Base-by-base conservation (phyloP, 2,113 vertebrate species). In the Aythya baeri region DNA sequence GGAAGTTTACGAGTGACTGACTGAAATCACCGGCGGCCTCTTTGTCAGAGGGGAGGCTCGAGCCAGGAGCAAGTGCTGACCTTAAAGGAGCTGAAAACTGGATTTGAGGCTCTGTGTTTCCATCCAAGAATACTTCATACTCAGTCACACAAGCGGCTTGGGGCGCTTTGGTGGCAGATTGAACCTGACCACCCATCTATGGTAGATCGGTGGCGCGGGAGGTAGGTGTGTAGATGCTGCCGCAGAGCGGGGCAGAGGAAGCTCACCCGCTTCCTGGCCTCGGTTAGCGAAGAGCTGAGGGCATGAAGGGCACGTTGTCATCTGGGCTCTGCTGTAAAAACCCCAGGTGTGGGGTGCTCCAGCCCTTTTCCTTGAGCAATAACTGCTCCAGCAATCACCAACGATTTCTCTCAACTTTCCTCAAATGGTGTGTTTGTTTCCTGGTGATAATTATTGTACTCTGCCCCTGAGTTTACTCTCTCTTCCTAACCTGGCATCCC, bases 381-480 rank as follows among this genome's bases (percentile, higher is more conserved):
- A 90, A 87, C 73, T 46, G 49, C 74, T 74, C 17, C 21, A 38
- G 49, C 68, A 46, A 25, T 41, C 1, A 44, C 91, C 70, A 88
- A 91, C 83, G 95, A 72, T 89, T 93, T 93, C 88, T 96, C 79
- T 63, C 16, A 5, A 2, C 71, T 96, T 88, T 81, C 83, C 88
- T 89, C 83, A 73, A 82, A 11, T 1, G 41, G 17, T 65, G 15
- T 44, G 82, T 77, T 96, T 95, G 92, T 89, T 94, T 96, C 90
- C 89, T 80, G 72, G 78, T 97, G 91, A 94, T 96, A 95, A 83
- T 94, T 89, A 57, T 38, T 89, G 91, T 88, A 94, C 89, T 75
- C 92, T 94, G 88, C 95, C 89, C 92, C 89, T 65, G 80, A 80
- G 41, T 96, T 89, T 94, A 72, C 78, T 84, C 77, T 94, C 54